These are phyloP conservation scores for Drosophila histrio DNA, from an alignment of 2,888 invertebrate species.

Conservation along the genomic window DNA sequence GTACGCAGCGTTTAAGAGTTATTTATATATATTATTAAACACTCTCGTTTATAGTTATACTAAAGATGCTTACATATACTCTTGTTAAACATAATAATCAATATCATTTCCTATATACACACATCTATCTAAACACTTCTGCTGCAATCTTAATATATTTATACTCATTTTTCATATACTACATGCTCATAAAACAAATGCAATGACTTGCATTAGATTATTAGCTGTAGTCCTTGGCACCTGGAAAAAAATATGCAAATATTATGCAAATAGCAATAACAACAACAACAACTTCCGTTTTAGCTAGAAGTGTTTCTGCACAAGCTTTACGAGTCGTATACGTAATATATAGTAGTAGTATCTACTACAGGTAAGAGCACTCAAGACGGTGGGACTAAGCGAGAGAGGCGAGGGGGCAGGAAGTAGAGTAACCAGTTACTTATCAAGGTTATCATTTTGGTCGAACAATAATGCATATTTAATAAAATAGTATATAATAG, in stretches of 20 bases:
- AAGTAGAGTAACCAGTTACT: constrained; percentile 36
- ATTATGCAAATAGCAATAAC: constrained; percentile 19
- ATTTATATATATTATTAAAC: too few relatives aligned
- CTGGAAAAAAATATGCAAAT: constrained; percentile 23
- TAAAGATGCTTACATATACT: too few relatives aligned
- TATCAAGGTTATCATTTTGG: constrained; percentile 59
- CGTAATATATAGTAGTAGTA: constrained; percentile 1
- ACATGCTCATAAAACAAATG: constrained; percentile 21
- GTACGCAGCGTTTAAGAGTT: too few relatives aligned
- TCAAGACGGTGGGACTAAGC: not conserved
- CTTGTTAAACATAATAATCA: not conserved
- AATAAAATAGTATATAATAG: constrained; percentile 51
- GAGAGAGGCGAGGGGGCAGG: not conserved
- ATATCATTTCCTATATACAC: not conserved
- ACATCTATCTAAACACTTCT: not conserved
- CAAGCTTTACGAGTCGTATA: not conserved
- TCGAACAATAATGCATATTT: constrained; percentile 59
- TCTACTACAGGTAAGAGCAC: not conserved
- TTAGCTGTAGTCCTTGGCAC: constrained; percentile 34
- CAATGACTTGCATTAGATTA: constrained; percentile 22
- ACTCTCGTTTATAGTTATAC: too few relatives aligned
- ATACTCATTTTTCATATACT: not conserved
- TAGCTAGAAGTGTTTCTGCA: constrained; percentile 1
- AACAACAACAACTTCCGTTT: constrained; percentile 36
- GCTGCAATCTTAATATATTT: not conserved